Conservation (phyloP, 2,113 vertebrate genomes). For the Crotalus helleri region DNA sequence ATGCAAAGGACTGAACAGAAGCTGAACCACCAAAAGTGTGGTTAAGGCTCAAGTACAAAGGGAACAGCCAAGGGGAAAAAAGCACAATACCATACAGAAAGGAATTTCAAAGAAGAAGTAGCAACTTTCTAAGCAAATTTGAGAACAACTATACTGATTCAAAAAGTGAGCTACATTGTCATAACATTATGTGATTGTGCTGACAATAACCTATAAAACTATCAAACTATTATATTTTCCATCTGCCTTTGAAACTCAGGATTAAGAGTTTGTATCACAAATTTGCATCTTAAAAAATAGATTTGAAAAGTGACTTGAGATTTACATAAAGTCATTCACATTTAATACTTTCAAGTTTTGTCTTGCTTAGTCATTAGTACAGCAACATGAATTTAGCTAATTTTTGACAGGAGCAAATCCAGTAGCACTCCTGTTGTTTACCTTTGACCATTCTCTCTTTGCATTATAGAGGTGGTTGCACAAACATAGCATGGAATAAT, state of each 20-base stretch:
- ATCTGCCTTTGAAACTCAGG: neutral
- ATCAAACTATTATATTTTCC: neutral
- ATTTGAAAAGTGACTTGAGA: neutral
- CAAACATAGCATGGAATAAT: slow-evolving; percentile 5
- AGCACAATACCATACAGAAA: neutral
- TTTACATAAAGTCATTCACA: slow-evolving; percentile 17
- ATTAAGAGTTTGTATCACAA: fast-evolving
- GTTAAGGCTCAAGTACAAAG: neutral
- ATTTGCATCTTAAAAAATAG: neutral
- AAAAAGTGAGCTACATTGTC: slow-evolving; percentile 6
- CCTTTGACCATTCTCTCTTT: neutral
- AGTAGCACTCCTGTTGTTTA: neutral
- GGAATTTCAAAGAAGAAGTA: slow-evolving; percentile 12
- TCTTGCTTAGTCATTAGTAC: neutral
- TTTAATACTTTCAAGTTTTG: neutral
- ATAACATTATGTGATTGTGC: fast-evolving
- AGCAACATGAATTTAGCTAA: neutral
- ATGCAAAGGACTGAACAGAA: neutral
- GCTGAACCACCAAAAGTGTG: neutral
- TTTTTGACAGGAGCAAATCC: neutral
- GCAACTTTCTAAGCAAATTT: neutral
- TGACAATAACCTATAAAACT: slow-evolving; percentile 24
- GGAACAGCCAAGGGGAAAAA: neutral
- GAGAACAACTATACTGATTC: neutral
- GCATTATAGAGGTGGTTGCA: neutral